Percentiles rank a stretch among this genome's conserved stretches.
Evolutionary conservation across 2,797 vertebrate species (phyloP).

Genomic region (Betta splendens): DNA sequence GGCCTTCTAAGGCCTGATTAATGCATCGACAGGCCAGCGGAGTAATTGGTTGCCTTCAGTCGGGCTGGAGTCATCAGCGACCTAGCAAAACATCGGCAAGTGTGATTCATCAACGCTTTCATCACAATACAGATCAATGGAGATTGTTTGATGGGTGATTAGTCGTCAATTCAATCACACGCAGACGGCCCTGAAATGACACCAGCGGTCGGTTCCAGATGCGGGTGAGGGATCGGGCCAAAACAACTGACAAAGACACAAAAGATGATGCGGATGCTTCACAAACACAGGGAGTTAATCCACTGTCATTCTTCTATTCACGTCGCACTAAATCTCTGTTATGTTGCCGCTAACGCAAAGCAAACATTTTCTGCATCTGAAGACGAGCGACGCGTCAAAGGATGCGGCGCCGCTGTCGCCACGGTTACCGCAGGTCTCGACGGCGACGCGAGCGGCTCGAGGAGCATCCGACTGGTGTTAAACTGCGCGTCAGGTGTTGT

Average conservation of each 20-base stretch:
- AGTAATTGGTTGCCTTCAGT: constrained; percentile 52
- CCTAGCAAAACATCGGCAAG: constrained; percentile 40
- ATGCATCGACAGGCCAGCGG: constrained; percentile 45
- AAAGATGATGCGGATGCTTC: no score
- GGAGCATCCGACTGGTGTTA: no score
- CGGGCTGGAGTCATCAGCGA: constrained; percentile 50
- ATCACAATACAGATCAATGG: constrained; percentile 29
- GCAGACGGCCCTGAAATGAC: neutral
- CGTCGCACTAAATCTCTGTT: neutral
- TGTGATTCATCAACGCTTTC: constrained; percentile 45
- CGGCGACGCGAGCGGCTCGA: no score
- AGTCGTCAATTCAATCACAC: neutral
- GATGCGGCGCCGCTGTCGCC: no score
- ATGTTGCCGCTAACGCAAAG: neutral
- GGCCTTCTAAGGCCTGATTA: constrained; percentile 57
- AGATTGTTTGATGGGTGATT: constrained; percentile 33
- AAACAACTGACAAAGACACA: no score
- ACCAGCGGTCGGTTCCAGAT: neutral
- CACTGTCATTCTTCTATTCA: no score
- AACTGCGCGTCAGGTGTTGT: no score
- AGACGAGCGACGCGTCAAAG: no score
- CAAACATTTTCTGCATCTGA: neutral
- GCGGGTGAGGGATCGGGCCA: neutral
- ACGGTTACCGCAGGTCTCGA: no score
- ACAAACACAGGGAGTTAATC: no score